Evolutionary conservation across 2,113 vertebrate species (phyloP).

Genomic region (Rhinoderma darwinii): DNA sequence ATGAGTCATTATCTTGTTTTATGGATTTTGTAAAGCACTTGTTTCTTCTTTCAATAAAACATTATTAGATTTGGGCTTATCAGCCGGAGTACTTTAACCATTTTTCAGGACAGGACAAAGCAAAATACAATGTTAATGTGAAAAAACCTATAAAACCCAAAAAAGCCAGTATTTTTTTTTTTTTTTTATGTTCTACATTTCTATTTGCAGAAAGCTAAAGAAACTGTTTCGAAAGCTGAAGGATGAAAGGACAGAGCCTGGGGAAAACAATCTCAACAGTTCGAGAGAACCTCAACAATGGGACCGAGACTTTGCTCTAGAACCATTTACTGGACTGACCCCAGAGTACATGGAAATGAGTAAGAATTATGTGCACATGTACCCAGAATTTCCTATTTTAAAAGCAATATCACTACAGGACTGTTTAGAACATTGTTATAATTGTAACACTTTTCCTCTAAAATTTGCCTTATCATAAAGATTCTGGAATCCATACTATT

Average conservation of each 20-base stretch:
- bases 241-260: constrained; percentile 75
- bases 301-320: constrained; percentile 86
- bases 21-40: constrained; percentile 7
- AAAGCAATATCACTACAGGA: no score
- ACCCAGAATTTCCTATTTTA: no score
- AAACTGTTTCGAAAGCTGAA: constrained; percentile 91
- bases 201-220: constrained; percentile 86
- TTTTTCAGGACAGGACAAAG: not conserved
- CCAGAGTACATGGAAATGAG: constrained; percentile 99
- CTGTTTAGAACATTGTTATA: no score
- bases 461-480: no score
- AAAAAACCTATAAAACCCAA: not conserved
- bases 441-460: no score
- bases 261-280: constrained; percentile 73
- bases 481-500: no score
- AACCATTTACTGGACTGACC: constrained; percentile 89
- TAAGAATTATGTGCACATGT: constrained; percentile 67
- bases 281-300: constrained; percentile 84
- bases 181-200: constrained; percentile 41
- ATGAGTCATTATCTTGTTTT: constrained; percentile 48
- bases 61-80: constrained; percentile 21
- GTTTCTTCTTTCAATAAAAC: not conserved
- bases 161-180: constrained; percentile 20
- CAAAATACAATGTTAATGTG: not conserved
- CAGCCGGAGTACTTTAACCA: not conserved